Percentiles rank a stretch among this genome's conserved stretches.
phyloP scores from a whole-genome alignment of 2,888 invertebrate genomes.

The Crematogaster levior region DNA sequence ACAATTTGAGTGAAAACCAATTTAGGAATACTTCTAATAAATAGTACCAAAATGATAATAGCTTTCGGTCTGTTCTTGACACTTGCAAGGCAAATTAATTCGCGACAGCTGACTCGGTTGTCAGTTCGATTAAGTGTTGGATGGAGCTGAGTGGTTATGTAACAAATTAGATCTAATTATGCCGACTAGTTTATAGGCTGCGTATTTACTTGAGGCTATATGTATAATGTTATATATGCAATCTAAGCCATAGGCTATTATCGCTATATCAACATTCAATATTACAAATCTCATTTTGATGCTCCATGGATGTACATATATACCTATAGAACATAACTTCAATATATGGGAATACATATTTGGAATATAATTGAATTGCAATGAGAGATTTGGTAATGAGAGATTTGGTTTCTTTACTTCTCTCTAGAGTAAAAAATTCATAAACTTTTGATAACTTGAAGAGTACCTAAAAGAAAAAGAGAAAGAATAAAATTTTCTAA shows the following conservation, averaged over 20 bases:
- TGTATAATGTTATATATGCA: slow-evolving; percentile 25
- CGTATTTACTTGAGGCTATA: slow-evolving; percentile 33
- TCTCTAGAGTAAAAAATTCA: background rate
- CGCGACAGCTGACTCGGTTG: slow-evolving; percentile 78
- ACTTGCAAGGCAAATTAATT: slow-evolving; percentile 78
- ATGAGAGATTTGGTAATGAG: too few species aligned
- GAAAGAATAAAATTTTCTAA: background rate
- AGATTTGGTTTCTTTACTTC: background rate
- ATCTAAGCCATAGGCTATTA: slow-evolving; percentile 22
- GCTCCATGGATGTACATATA: background rate
- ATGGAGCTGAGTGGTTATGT: slow-evolving; percentile 60
- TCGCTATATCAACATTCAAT: slow-evolving; percentile 11
- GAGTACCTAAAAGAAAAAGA: background rate
- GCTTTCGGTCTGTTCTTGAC: slow-evolving; percentile 69
- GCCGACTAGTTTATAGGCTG: slow-evolving; percentile 43
- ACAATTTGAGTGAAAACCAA: slow-evolving; percentile 25
- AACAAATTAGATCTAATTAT: slow-evolving; percentile 66
- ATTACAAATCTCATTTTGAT: background rate
- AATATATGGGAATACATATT: background rate
- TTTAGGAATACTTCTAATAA: slow-evolving; percentile 46
- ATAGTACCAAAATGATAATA: slow-evolving; percentile 40
- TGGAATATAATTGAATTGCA: background rate
- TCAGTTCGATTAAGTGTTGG: slow-evolving; percentile 70
- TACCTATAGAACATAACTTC: background rate
- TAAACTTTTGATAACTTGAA: background rate